Conservation (phyloP, 2,888 invertebrate genomes). For the Julus scandinavius region DNA sequence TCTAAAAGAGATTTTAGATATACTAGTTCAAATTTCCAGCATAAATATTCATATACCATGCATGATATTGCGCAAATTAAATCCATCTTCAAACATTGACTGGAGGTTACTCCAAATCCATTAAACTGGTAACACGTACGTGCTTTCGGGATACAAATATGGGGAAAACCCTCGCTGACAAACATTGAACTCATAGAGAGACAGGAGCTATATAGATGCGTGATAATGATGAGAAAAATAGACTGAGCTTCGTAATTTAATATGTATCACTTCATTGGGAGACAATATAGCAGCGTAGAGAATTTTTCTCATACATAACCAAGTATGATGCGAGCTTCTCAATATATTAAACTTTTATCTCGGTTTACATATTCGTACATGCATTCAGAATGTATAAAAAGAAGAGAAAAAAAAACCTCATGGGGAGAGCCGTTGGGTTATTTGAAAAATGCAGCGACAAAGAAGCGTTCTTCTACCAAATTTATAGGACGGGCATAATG, state of each 20-base stretch:
- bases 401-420: background rate
- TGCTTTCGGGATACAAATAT: background rate
- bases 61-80: background rate
- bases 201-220: background rate
- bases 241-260: background rate
- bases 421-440: conserved; percentile 36
- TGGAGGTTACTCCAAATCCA: background rate
- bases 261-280: conserved; percentile 41
- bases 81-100: background rate
- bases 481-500: conserved; percentile 36
- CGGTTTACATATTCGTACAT: conserved; percentile 14
- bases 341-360: conserved; percentile 44
- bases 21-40: too few relatives aligned
- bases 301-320: conserved; percentile 38
- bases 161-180: background rate
- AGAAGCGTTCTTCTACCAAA: conserved; percentile 40
- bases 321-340: conserved; percentile 38
- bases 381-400: conserved; percentile 1
- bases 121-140: background rate
- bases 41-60: background rate
- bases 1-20: too few relatives aligned
- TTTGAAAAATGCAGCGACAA: conserved; percentile 44
- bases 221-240: conserved; percentile 14
- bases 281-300: conserved; percentile 2
- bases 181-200: background rate